phyloP scores from a whole-genome alignment of 2,113 vertebrate species.

The Oplegnathus fasciatus region DNA sequence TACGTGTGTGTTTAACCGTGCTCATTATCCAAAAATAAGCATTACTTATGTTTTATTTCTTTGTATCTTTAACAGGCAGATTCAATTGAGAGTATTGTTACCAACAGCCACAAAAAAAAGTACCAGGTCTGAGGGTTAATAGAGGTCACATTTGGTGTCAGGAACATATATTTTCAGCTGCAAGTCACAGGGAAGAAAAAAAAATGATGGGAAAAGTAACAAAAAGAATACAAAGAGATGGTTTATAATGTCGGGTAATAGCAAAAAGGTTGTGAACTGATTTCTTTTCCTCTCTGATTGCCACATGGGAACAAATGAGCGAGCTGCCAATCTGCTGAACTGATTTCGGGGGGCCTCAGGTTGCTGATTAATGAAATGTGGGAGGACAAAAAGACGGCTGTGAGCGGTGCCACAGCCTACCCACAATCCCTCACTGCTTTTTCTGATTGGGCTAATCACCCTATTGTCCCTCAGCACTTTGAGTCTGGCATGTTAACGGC shows the following conservation, averaged over 20 bases:
- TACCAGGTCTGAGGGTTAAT: constrained; percentile 58
- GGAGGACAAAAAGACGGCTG: constrained; percentile 75
- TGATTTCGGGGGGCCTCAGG: constrained; percentile 74
- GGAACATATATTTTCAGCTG: constrained; percentile 32
- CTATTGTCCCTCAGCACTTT: constrained; percentile 76
- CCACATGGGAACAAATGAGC: constrained; percentile 73
- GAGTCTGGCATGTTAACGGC: constrained; percentile 45
- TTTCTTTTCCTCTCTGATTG: constrained; percentile 69
- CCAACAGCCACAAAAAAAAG: background rate
- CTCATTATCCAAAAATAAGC: constrained; percentile 25
- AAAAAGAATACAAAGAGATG: constrained; percentile 57
- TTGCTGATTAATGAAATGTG: constrained; percentile 82
- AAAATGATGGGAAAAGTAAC: constrained; percentile 33
- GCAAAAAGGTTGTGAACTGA: constrained; percentile 70
- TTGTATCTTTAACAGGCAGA: constrained; percentile 30
- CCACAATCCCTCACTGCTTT: constrained; percentile 75
- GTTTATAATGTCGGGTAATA: constrained; percentile 68
- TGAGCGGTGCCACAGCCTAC: constrained; percentile 56
- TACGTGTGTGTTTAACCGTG: constrained; percentile 12
- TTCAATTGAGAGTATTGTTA: constrained; percentile 53
- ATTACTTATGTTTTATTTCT: constrained; percentile 1
- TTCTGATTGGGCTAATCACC: constrained; percentile 84
- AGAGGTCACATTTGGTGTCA: constrained; percentile 54
- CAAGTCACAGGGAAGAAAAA: background rate
- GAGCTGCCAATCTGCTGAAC: constrained; percentile 70